A percentile compares a stretch with the other conserved stretches of the same genome.
phyloP scores from a whole-genome alignment of 2,113 vertebrate species.

The Grammomys surdaster region DNA sequence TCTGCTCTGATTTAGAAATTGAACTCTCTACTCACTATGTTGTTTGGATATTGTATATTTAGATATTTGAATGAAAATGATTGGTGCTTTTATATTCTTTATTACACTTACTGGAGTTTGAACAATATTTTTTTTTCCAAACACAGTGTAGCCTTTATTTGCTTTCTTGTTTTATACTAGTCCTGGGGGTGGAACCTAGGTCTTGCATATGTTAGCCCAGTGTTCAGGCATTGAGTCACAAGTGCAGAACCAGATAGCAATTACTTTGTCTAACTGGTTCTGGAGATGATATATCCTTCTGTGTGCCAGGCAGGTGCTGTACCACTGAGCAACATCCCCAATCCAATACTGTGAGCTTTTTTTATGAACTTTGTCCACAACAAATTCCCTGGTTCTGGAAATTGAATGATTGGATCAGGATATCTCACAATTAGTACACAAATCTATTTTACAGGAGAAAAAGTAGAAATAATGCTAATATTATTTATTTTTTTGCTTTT shows the following conservation, averaged over 20 bases:
- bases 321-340: neutral
- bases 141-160: neutral
- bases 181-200: neutral
- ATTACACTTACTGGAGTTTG: neutral
- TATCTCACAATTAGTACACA: neutral
- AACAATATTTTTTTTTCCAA: neutral
- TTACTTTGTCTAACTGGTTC: neutral
- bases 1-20: neutral
- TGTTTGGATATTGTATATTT: neutral
- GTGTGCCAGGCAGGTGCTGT: neutral
- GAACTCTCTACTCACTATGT: neutral
- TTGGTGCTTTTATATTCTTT: constrained; percentile 23
- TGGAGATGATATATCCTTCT: neutral
- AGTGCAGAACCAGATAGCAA: neutral
- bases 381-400: neutral
- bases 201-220: neutral
- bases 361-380: neutral
- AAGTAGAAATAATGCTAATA: neutral
- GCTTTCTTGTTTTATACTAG: neutral
- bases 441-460: neutral
- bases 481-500: neutral
- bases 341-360: neutral
- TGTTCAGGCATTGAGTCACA: neutral
- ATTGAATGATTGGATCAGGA: neutral
- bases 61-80: constrained; percentile 34